phyloP scores from a whole-genome alignment of 1,140 invertebrate species.

The Drosophila virilis region DNA sequence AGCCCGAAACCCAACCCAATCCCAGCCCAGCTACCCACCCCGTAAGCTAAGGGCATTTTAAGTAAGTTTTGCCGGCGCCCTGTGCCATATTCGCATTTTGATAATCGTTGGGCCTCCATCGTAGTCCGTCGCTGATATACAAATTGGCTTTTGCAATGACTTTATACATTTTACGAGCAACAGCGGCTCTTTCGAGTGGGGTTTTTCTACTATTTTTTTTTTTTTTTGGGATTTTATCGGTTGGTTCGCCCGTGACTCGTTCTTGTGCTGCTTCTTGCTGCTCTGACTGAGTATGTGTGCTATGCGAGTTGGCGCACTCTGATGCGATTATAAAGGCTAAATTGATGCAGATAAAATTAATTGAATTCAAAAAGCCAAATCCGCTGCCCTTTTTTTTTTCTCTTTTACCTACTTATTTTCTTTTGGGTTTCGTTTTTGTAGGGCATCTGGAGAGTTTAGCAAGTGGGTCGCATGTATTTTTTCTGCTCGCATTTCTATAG shows the following conservation, averaged over 20 bases:
- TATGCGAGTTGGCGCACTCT: conserved; percentile 54
- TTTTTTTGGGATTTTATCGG: conserved; percentile 22
- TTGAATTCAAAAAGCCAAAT: conserved; percentile 80
- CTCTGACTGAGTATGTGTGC: conserved; percentile 15
- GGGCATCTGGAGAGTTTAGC: conserved; percentile 35
- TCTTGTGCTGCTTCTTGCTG: conserved; percentile 24
- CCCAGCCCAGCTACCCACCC: conserved; percentile 2
- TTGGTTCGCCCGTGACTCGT: conserved; percentile 41
- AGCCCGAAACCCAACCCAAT: conserved; percentile 6
- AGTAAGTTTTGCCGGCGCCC: conserved; percentile 64
- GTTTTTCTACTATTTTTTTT: conserved; percentile 16
- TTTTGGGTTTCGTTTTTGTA: conserved; percentile 16
- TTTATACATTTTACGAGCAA: conserved; percentile 80
- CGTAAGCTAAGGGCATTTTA: conserved; percentile 71
- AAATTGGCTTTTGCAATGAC: conserved; percentile 81
- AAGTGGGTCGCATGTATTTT: conserved; percentile 32
- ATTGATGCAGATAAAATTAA: conserved; percentile 82
- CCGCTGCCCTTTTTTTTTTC: conserved; percentile 59
- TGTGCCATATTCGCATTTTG: conserved; percentile 76
- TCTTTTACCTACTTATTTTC: conserved; percentile 57
- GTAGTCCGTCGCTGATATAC: conserved; percentile 66
- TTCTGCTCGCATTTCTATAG: conserved; percentile 28
- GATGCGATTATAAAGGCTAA: conserved; percentile 80
- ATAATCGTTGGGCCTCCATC: conserved; percentile 62
- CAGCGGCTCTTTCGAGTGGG: conserved; percentile 55